Conservation (phyloP, 2,888 invertebrate species). For the Latrodectus elegans region DNA sequence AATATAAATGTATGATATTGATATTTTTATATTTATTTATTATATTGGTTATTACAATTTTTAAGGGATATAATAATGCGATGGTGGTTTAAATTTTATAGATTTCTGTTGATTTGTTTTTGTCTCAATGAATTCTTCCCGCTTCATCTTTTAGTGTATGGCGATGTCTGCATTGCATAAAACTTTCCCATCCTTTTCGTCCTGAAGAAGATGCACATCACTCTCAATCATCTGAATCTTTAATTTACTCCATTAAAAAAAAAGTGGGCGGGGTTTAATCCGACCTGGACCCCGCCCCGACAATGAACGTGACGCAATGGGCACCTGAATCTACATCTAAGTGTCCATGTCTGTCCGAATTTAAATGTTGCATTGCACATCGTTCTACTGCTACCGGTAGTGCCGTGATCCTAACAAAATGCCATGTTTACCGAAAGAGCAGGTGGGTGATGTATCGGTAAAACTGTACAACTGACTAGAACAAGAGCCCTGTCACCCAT, state of each 20-base stretch:
- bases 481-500: background rate
- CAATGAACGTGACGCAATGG: conserved; percentile 38
- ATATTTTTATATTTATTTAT: no score
- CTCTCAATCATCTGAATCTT: background rate
- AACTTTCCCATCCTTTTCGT: no score
- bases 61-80: no score
- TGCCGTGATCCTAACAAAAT: conserved; percentile 20
- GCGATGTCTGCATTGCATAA: no score
- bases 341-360: conserved; percentile 43
- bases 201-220: background rate
- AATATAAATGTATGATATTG: no score
- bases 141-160: no score
- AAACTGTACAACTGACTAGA: conserved; percentile 35
- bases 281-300: conserved; percentile 10
- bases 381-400: background rate
- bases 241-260: background rate
- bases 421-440: conserved; percentile 19
- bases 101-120: no score
- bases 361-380: conserved; percentile 34
- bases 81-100: no score
- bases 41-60: no score
- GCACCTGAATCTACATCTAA: conserved; percentile 54
- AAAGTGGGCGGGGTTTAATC: conserved; percentile 31
- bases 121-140: no score
- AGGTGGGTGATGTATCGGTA: conserved; percentile 52